Percentiles rank a stretch among this genome's conserved stretches.
These are phyloP conservation scores for Mesorhabditis sp. DNA, from an alignment of 2,888 invertebrate species.

Conservation along the genomic window DNA sequence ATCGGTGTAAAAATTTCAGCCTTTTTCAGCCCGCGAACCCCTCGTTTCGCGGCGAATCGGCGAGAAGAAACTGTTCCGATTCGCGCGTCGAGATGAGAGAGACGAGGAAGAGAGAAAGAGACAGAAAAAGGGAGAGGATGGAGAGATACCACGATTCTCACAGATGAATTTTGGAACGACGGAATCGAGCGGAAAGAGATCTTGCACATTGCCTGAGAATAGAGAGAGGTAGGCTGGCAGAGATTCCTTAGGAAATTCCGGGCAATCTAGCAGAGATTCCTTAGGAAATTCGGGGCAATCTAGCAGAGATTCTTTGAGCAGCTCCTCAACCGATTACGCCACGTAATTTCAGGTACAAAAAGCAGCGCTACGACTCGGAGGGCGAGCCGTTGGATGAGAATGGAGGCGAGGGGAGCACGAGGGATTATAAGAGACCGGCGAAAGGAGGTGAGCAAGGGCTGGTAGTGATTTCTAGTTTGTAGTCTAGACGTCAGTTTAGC, in stretches of 20 bases:
- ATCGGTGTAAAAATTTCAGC: neutral
- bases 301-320: too few relatives aligned
- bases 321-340: too few relatives aligned
- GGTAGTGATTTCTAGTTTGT: neutral
- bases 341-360: neutral
- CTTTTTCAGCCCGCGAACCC: neutral
- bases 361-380: neutral
- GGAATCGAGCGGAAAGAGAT: neutral
- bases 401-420: neutral
- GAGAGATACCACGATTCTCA: too few relatives aligned
- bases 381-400: neutral
- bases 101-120: neutral
- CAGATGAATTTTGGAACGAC: neutral
- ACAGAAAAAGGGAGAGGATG: neutral
- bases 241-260: neutral
- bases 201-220: constrained; percentile 2
- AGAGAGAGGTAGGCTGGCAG: neutral
- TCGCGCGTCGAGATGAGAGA: neutral
- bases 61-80: neutral
- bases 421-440: neutral
- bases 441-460: neutral
- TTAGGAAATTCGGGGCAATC: too few relatives aligned
- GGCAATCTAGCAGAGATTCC: too few relatives aligned
- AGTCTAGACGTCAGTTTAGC: too few relatives aligned
- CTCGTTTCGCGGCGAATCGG: neutral